Base-by-base conservation (phyloP, 1,140 invertebrate genomes). In the Marisa cornuarietis region DNA sequence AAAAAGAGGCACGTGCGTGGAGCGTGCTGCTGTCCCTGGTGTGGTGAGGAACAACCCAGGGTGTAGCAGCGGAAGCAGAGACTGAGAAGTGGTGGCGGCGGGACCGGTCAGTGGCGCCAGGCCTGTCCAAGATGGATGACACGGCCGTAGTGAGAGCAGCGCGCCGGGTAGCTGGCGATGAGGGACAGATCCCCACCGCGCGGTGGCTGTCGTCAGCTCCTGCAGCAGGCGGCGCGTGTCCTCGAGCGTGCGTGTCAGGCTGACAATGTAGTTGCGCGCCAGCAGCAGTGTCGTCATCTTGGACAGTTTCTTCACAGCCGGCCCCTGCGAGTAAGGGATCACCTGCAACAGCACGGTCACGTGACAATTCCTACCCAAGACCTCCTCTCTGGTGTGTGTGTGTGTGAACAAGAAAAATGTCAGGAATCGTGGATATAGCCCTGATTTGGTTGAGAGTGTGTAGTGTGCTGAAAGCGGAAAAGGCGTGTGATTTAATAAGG, bases 301-400 rank as follows among this genome's bases (percentile, higher is more conserved):
- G 26, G 87, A 88, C 24, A 88, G 79, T 82, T 88, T 87, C 79
- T 88, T 87, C 3, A 88, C 86, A 11, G 85, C 81, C 10, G 85
- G 86, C 68, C 86, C 86, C 87, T 98, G 96, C 4, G 97, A 97
- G 68, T 89, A 89, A 1, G 88, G 88, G 83, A 89, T 89, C 54
- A 91, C 89, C 80, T 81, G 68, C n/a, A 68, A 58, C 54, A 58
- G 16, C 11, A 14, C 54, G 54, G 54, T 58, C 54, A 18, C 11
- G 54, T 58, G 54, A 58, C 31, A 42, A 2, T 42, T 2, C 3
- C 31, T 42, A 42, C 3, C 31, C 31, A 42, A 42, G 0, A 42
- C 31, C 31, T 42, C 6, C 6, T 42, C 31, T 42, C n/a, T n/a
- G n/a, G 31, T 42, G 31, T 42, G 31, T 42, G 2, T 42, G 31